Base-by-base conservation (phyloP, 2,888 invertebrate species). In the Papilio demoleus region DNA sequence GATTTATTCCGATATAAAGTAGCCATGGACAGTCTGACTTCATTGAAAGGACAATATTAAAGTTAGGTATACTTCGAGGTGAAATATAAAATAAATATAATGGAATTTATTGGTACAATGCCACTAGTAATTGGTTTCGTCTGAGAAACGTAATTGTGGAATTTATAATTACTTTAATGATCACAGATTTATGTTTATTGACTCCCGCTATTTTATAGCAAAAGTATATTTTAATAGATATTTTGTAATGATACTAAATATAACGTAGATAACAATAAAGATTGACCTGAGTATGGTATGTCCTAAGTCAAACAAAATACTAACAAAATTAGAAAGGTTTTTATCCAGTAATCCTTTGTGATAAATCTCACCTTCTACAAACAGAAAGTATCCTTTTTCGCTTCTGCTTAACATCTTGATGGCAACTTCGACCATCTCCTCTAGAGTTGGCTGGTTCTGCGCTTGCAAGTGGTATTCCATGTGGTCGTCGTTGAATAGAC, bases 351-450 rank as follows among this genome's bases (percentile, higher is more conserved):
- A 9, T 45, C 4, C 1, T n/a, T 24, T 24, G n/a, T 27, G n/a
- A 27, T 12, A 14, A 53, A 36, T 64, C 70, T 70, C 76, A 93
- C 94, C 94, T 88, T 95, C 95, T 1, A 97, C 95, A 75, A 97
- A 95, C 1, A 97, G 88, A 76, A 97, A 96, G 82, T 94, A 97
- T 67, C 97, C 97, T 0, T 95, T 94, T 2, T 85, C 70, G 73
- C 93, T 94, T 68, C 94, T 93, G 73, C 93, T 93, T 6, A 97
- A 88, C 74, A 96, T 93, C 72, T 94, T 93, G 70, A 97, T 93
- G 0, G 97, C 96, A 0, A 94, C 94, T 75, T 93, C 93, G 0
- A 95, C 95, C 96, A 97, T 96, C 80, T 97, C 96, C 58, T 94
- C 93, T 0, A 97, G 81, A 0, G 94, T 94, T 0, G 97, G 97